phyloP scores from a whole-genome alignment of 2,797 vertebrate species.

The Galagoides demidoff region DNA sequence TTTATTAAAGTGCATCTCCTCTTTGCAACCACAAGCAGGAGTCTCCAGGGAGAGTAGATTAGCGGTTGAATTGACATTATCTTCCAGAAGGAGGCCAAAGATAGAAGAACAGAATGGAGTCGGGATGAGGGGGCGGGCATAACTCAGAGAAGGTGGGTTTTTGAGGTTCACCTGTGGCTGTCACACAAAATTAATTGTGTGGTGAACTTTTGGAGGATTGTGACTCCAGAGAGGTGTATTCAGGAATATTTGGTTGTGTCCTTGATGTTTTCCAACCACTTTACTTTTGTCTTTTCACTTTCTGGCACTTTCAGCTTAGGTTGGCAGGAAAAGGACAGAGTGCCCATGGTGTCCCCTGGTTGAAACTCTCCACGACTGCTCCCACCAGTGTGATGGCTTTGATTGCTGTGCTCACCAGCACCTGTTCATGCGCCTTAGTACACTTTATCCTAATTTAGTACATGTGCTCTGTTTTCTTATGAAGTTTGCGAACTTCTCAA shows the following conservation, averaged over 20 bases:
- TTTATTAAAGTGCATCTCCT: slow-evolving; percentile 76
- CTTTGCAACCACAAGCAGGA: slow-evolving; percentile 64
- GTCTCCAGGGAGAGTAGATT: slow-evolving; percentile 71
- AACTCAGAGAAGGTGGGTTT: slow-evolving; percentile 44
- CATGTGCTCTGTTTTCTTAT: neutral
- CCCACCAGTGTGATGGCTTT: neutral
- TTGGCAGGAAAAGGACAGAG: neutral
- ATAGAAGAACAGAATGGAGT: neutral
- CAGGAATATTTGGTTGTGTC: neutral
- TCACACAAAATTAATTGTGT: neutral
- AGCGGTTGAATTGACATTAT: slow-evolving; percentile 62
- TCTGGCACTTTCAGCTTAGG: neutral
- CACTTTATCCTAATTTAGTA: neutral
- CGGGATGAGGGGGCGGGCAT: neutral
- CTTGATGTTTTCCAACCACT: neutral
- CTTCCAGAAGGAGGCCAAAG: slow-evolving; percentile 49
- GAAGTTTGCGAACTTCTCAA: slow-evolving; percentile 20
- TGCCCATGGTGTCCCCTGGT: neutral
- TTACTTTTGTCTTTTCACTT: slow-evolving; percentile 39
- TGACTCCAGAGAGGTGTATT: neutral
- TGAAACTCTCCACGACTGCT: neutral
- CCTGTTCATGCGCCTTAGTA: neutral
- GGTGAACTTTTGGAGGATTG: neutral
- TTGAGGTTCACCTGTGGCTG: neutral
- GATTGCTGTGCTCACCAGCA: neutral